Conservation (phyloP, 2,797 vertebrate genomes). For the Catharus ustulatus region DNA sequence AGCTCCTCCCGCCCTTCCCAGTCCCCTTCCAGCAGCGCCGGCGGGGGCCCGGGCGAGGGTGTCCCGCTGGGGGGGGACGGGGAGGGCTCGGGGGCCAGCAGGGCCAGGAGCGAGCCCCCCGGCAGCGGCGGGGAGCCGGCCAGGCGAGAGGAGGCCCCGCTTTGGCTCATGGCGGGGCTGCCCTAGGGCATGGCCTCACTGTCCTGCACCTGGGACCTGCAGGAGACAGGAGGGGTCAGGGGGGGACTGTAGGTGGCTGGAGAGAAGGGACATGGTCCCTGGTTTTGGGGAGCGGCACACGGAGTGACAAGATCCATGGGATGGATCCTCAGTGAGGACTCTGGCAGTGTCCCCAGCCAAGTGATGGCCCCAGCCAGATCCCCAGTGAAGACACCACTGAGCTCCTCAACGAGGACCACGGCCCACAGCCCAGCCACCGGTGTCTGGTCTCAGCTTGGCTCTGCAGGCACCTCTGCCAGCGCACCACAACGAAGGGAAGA, state of each 20-base stretch:
- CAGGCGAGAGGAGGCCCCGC: conserved; percentile 85
- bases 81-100: conserved; percentile 82
- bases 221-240: neutral
- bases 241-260: neutral
- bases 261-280: rapidly evolving
- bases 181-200: neutral
- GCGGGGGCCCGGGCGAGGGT: conserved; percentile 86
- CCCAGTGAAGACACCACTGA: neutral
- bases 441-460: neutral
- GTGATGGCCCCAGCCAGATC: neutral
- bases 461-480: neutral
- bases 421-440: neutral
- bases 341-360: neutral
- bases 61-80: conserved; percentile 83
- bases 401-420: rapidly evolving
- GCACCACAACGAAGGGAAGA: neutral
- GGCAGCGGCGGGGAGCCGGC: conserved; percentile 83
- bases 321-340: neutral
- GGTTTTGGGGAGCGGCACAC: neutral
- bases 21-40: conserved; percentile 81
- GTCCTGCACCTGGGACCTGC: neutral
- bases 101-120: conserved; percentile 82
- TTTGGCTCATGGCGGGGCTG: conserved; percentile 86
- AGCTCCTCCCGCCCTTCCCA: conserved; percentile 97
- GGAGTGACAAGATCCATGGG: neutral